Conservation (phyloP, 2,888 invertebrate genomes). For the Clusia tigrina region DNA sequence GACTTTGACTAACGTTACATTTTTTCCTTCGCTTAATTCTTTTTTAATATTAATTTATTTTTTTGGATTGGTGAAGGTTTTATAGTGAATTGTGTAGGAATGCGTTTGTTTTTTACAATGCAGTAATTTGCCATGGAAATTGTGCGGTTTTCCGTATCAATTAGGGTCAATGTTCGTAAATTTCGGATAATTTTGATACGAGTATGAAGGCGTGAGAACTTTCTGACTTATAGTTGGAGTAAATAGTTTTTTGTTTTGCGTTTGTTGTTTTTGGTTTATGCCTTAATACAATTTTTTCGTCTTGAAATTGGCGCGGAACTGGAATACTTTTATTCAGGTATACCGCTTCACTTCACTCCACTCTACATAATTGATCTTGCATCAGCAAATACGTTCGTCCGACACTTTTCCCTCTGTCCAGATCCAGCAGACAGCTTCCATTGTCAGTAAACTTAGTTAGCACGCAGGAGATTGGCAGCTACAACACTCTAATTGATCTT, state of each 20-base stretch:
- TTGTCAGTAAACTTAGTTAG: no score
- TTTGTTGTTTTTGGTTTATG: no score
- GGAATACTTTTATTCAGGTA: no score
- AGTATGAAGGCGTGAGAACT: slow-evolving; percentile 36
- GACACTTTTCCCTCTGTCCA: no score
- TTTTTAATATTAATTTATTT: background rate
- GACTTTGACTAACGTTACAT: slow-evolving; percentile 33
- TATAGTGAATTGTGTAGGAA: slow-evolving; percentile 8
- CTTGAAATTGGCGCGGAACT: no score
- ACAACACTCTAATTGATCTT: slow-evolving; percentile 38
- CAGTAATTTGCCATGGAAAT: background rate
- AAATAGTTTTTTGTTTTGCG: no score
- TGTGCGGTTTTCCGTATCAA: slow-evolving; percentile 23
- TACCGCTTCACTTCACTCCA: no score
- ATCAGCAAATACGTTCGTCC: no score
- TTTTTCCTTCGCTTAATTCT: slow-evolving; percentile 17
- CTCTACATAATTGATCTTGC: no score
- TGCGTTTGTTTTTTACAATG: slow-evolving; percentile 8
- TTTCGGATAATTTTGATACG: slow-evolving; percentile 9
- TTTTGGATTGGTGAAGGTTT: background rate
- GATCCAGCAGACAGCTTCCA: no score
- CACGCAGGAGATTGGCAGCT: slow-evolving; percentile 5
- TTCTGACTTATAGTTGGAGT: no score
- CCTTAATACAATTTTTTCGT: no score
- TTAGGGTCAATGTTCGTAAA: slow-evolving; percentile 32